Base-by-base conservation (phyloP, 53 echinoderm and acorn worm genomes). In the Arbacia lixula region DNA sequence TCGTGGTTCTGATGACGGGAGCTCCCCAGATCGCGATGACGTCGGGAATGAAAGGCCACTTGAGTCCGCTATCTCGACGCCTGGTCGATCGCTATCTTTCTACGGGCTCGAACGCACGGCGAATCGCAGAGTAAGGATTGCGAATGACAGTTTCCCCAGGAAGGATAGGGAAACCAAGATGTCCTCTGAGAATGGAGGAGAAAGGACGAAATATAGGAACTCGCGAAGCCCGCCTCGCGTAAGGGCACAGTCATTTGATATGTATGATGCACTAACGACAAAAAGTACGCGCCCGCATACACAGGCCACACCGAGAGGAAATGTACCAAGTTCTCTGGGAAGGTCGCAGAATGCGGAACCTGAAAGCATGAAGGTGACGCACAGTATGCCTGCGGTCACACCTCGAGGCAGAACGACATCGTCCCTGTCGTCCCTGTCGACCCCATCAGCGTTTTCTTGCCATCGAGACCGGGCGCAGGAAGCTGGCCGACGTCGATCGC, bases 391-490 rank as follows among this genome's bases (percentile, higher is more conserved):
- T 16, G 10, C 50, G 51, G 43, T 58, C 8, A n/a, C 78, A 58
- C 37, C 78, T 56, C 57, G 78, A 39, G 36, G 36, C 25, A 57
- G 78, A 40, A 2, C 78, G 28, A 57, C 74, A 4, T 74, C 46
- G 0, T 81, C 82, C 6, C 31, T 64, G 1, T 63, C 63, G 40
- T 63, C 62, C 2, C 8, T 29, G 29, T 32, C 64, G 34, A 30
- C 33, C 30, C 56, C 57, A 6, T 81, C 64, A 20, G 11, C 82
- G 33, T 81, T 81, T 42, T 81, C 82, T 42, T 81, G 82, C 50
- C 82, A 81, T 17, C 63, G 63, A 11, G 64, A 81, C 37, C 16
- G 60, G 17, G 54, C 53, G 40, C 58, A 31, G 51, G 50, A 72
- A 51, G 19, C 29, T 1, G 55, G 16, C 17, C 33, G 82, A 4